Conservation (phyloP, 2,888 invertebrate genomes). For the Eledona agricola region DNA sequence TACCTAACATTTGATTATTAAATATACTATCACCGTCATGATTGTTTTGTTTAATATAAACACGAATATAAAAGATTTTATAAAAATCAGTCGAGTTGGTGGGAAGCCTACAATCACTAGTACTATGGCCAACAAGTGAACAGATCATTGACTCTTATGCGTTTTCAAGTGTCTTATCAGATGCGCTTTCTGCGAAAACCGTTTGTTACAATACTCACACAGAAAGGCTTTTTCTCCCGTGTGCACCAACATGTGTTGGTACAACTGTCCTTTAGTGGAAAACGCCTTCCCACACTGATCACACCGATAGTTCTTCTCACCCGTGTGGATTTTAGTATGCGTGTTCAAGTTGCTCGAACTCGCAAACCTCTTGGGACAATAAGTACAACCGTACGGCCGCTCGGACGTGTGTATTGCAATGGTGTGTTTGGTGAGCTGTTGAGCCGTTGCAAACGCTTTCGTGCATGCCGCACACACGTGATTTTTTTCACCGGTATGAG, state of each 20-base stretch:
- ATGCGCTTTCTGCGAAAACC: constrained; percentile 62
- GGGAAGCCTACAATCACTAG: constrained; percentile 7
- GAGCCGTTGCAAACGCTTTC: constrained; percentile 62
- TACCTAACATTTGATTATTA: constrained; percentile 22
- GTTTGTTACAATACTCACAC: constrained; percentile 61
- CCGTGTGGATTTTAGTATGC: constrained; percentile 61
- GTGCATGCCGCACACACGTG: constrained; percentile 61
- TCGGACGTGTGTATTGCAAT: constrained; percentile 62
- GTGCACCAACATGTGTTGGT: constrained; percentile 61
- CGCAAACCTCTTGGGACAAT: constrained; percentile 60
- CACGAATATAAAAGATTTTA: constrained; percentile 25
- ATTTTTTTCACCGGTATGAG: constrained; percentile 62
- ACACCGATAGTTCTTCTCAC: constrained; percentile 62
- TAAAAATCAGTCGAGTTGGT: constrained; percentile 28
- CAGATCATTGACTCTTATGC: constrained; percentile 50
- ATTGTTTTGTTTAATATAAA: constrained; percentile 34
- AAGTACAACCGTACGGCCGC: constrained; percentile 60
- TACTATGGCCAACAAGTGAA: not conserved
- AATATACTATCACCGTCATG: constrained; percentile 22
- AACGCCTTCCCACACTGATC: constrained; percentile 62
- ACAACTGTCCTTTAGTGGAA: constrained; percentile 61
- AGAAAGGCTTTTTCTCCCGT: constrained; percentile 61
- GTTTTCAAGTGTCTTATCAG: constrained; percentile 60
- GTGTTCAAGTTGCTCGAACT: constrained; percentile 61
- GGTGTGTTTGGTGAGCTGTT: constrained; percentile 62